Evolutionary conservation across 2,888 invertebrate genomes (phyloP).

Genomic region (Leucophenga maculata): DNA sequence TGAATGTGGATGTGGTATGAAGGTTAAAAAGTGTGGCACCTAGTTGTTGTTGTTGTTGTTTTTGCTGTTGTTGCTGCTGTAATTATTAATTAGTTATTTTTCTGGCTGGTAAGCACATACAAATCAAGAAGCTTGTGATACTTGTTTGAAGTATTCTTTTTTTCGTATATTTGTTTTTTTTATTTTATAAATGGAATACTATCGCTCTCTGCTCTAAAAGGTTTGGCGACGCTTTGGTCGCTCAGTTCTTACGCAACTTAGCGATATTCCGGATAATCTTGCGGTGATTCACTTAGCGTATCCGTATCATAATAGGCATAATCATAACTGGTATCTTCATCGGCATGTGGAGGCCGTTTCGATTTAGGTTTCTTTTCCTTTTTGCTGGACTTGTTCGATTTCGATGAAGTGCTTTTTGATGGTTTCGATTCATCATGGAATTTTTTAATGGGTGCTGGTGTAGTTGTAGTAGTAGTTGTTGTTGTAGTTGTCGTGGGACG

Average conservation of each 20-base stretch:
- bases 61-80: not conserved
- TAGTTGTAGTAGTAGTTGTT: slow-evolving; percentile 51
- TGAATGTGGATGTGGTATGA: slow-evolving; percentile 19
- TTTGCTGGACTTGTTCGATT: slow-evolving; percentile 44
- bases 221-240: slow-evolving; percentile 23
- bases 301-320: slow-evolving; percentile 90
- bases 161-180: too few species aligned
- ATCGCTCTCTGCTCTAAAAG: slow-evolving; percentile 23
- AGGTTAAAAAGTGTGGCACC: slow-evolving; percentile 53
- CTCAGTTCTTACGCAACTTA: slow-evolving; percentile 52
- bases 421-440: slow-evolving; percentile 38
- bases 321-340: slow-evolving; percentile 83
- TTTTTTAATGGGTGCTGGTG: slow-evolving; percentile 13
- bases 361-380: slow-evolving; percentile 64
- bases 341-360: slow-evolving; percentile 72
- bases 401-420: slow-evolving; percentile 38
- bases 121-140: too few species aligned
- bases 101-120: slow-evolving; percentile 12
- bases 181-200: slow-evolving; percentile 4
- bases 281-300: slow-evolving; percentile 71
- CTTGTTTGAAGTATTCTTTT: too few species aligned
- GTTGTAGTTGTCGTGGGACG: slow-evolving; percentile 47
- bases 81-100: slow-evolving; percentile 1
- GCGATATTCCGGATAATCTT: slow-evolving; percentile 75
- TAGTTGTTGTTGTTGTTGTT: slow-evolving; percentile 37